Evolutionary conservation across 2,113 vertebrate species (phyloP).

Genomic region (Apistogramma diplotaenia): DNA sequence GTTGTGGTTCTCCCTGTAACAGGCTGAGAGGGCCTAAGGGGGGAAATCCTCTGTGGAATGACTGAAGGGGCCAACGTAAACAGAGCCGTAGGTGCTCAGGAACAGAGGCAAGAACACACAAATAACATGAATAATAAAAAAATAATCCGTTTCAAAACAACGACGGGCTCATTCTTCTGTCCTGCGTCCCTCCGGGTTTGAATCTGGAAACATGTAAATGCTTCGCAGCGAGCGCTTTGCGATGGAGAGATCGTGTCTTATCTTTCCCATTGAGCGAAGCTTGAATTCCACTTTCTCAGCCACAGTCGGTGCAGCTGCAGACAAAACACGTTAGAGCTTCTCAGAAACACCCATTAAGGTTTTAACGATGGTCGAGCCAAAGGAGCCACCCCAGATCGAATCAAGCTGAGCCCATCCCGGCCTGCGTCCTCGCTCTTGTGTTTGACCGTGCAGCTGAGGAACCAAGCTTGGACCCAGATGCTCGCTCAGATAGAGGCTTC

Average conservation of each 20-base stretch:
- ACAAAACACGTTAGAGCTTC: not conserved
- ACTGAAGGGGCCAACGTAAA: conserved; percentile 55
- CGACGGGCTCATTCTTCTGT: not conserved
- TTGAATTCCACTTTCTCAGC: not conserved
- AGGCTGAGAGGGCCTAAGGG: conserved; percentile 10
- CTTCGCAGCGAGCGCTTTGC: not conserved
- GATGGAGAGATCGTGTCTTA: not conserved
- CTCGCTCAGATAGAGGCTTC: not conserved
- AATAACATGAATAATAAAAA: not conserved
- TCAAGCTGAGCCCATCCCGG: not conserved
- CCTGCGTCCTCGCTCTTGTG: not conserved
- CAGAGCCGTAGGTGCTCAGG: conserved; percentile 37
- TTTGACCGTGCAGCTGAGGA: not conserved
- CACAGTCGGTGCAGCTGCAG: not conserved
- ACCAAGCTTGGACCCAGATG: conserved; percentile 31
- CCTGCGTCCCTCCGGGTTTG: too few relatives aligned
- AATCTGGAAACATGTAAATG: not conserved
- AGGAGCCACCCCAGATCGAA: not conserved
- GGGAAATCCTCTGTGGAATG: conserved; percentile 57
- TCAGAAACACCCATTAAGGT: not conserved
- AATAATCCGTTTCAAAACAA: not conserved
- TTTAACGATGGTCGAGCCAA: not conserved
- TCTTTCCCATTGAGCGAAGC: not conserved
- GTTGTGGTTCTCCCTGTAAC: conserved; percentile 7
- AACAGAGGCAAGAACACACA: conserved; percentile 26